phyloP scores from a whole-genome alignment of 2,888 invertebrate genomes.

The Malthinus flaveolus region DNA sequence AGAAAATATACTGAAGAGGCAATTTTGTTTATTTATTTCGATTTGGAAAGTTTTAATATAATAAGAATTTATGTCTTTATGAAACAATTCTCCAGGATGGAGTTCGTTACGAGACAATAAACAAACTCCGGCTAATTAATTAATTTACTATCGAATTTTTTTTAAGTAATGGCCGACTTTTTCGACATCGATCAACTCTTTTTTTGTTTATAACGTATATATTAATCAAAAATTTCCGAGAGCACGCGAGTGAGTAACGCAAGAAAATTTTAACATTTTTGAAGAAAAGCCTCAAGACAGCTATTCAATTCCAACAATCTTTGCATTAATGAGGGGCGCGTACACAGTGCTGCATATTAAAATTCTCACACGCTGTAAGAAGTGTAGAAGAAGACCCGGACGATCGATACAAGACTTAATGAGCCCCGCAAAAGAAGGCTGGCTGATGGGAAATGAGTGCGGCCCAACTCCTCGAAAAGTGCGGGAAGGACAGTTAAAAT shows the following conservation, averaged over 20 bases:
- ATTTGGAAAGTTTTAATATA: slow-evolving; percentile 39
- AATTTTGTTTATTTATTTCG: slow-evolving; percentile 46
- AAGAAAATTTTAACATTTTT: slow-evolving; percentile 26
- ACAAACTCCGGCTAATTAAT: background rate
- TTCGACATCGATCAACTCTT: background rate
- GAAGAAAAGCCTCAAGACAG: slow-evolving; percentile 38
- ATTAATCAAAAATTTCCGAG: background rate
- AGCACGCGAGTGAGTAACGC: slow-evolving; percentile 6
- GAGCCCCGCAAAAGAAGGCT: slow-evolving; percentile 53
- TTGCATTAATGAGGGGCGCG: slow-evolving; percentile 52
- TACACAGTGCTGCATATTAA: slow-evolving; percentile 52
- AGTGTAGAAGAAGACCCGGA: slow-evolving; percentile 44
- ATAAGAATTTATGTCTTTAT: slow-evolving; percentile 21
- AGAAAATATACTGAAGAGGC: slow-evolving; percentile 43
- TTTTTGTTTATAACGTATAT: background rate
- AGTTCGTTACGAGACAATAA: background rate
- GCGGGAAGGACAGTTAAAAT: slow-evolving; percentile 35
- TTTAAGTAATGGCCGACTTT: background rate
- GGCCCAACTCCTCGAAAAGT: slow-evolving; percentile 27
- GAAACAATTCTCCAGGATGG: slow-evolving; percentile 5
- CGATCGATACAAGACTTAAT: slow-evolving; percentile 52
- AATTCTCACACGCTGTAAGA: slow-evolving; percentile 53
- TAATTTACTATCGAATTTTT: background rate
- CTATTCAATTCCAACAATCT: slow-evolving; percentile 48
- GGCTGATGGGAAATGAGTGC: slow-evolving; percentile 42